phyloP scores from a whole-genome alignment of 2,888 invertebrate genomes.

The Gonocerus acuteangulatus region DNA sequence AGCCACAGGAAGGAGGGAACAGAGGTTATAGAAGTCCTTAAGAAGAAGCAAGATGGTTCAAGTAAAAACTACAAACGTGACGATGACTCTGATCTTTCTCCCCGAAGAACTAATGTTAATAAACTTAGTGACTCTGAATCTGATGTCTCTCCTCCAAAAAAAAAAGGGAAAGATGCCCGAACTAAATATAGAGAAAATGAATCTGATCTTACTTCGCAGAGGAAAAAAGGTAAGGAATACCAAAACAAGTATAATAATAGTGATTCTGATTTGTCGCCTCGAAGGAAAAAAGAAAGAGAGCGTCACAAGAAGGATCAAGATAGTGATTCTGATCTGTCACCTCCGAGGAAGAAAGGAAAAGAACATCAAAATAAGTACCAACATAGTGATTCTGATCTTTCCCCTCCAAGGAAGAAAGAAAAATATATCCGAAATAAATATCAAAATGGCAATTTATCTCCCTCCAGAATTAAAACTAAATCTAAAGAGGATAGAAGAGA shows the following conservation, averaged over 20 bases:
- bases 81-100: conserved; percentile 39
- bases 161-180: too few species aligned
- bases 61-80: not conserved
- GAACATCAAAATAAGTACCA: not conserved
- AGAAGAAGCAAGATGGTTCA: not conserved
- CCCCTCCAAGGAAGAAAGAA: conserved; percentile 27
- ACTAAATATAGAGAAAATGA: too few species aligned
- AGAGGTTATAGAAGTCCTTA: not conserved
- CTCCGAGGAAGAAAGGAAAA: conserved; percentile 21
- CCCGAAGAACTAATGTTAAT: too few species aligned
- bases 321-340: conserved; percentile 32
- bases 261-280: not conserved
- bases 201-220: too few species aligned
- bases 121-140: too few species aligned
- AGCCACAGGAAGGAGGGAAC: not conserved
- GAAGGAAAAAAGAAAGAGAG: not conserved
- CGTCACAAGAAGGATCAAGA: not conserved
- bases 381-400: conserved; percentile 18
- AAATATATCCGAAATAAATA: conserved; percentile 8
- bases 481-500: too few species aligned
- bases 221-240: too few species aligned
- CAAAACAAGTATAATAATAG: too few species aligned
- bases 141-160: too few species aligned
- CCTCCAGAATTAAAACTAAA: too few species aligned
- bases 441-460: too few species aligned